Percentiles rank a stretch among this genome's conserved stretches.
These are phyloP conservation scores for Pollenia griseotomentosa DNA, from an alignment of 2,888 invertebrate species.

Conservation along the genomic window DNA sequence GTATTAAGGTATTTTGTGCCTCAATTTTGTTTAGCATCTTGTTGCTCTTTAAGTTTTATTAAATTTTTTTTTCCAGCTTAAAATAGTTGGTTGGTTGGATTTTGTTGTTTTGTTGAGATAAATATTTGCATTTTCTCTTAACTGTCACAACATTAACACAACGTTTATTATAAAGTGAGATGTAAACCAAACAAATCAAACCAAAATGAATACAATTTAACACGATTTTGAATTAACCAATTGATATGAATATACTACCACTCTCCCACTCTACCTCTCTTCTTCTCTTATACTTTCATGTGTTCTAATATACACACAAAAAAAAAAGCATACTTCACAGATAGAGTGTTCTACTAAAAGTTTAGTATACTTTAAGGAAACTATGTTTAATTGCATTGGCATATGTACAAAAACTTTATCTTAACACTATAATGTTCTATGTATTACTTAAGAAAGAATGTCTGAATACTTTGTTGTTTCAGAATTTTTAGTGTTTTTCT, in stretches of 20 bases:
- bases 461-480: constrained; percentile 26
- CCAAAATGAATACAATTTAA: constrained; percentile 40
- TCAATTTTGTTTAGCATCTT: not conserved
- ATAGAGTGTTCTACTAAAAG: not conserved
- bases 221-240: constrained; percentile 15
- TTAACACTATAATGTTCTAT: too few species aligned
- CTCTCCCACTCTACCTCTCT: not conserved
- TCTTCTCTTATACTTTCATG: too few species aligned
- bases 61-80: not conserved
- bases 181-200: constrained; percentile 24
- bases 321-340: not conserved
- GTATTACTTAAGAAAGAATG: constrained; percentile 4
- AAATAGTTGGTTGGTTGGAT: constrained; percentile 1
- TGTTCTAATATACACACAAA: not conserved
- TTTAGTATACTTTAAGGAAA: not conserved
- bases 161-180: constrained; percentile 34
- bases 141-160: constrained; percentile 48
- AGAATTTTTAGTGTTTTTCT: constrained; percentile 21
- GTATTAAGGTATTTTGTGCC: too few species aligned
- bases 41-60: not conserved
- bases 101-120: constrained; percentile 51
- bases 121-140: constrained; percentile 55
- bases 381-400: constrained; percentile 16
- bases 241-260: constrained; percentile 1
- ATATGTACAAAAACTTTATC: not conserved